A percentile compares a stretch with the other conserved stretches of the same genome.
These are phyloP conservation scores for Ascaphus truei DNA, from an alignment of 2,113 vertebrate species.

Conservation along the genomic window DNA sequence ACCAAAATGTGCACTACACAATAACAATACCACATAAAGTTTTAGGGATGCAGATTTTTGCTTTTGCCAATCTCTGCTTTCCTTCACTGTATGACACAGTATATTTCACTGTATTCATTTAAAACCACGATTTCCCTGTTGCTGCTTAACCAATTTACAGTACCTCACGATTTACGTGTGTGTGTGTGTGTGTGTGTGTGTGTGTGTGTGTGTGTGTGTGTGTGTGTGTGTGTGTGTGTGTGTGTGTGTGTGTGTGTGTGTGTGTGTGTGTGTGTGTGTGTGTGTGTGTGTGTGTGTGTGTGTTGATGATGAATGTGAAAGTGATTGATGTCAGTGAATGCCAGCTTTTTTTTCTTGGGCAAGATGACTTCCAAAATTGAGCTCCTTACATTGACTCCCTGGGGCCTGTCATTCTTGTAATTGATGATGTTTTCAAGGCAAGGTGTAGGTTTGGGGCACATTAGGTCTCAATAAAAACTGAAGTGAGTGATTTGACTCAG, in stretches of 20 bases:
- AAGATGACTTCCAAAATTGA: slow-evolving; percentile 74
- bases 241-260: no score
- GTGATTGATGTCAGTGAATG: slow-evolving; percentile 62
- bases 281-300: no score
- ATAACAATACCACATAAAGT: no score
- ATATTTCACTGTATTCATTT: not conserved
- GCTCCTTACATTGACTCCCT: slow-evolving; percentile 67
- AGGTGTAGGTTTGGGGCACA: slow-evolving; percentile 77
- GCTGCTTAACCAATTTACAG: no score
- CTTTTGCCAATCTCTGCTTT: not conserved
- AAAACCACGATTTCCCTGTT: not conserved
- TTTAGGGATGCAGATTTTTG: no score
- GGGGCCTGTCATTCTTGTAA: slow-evolving; percentile 79
- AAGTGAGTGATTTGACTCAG: slow-evolving; percentile 73
- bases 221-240: no score
- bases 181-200: no score
- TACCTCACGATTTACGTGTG: no score
- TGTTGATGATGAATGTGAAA: slow-evolving; percentile 48
- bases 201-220: no score
- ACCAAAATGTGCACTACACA: not conserved
- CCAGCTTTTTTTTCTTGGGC: slow-evolving; percentile 60
- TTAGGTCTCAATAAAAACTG: slow-evolving; percentile 58
- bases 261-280: no score
- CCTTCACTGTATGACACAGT: not conserved
- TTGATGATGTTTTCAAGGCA: slow-evolving; percentile 92